Percentiles rank a stretch among this genome's conserved stretches.
Conservation (phyloP, 2,113 vertebrate genomes). For the Carollia perspicillata region DNA sequence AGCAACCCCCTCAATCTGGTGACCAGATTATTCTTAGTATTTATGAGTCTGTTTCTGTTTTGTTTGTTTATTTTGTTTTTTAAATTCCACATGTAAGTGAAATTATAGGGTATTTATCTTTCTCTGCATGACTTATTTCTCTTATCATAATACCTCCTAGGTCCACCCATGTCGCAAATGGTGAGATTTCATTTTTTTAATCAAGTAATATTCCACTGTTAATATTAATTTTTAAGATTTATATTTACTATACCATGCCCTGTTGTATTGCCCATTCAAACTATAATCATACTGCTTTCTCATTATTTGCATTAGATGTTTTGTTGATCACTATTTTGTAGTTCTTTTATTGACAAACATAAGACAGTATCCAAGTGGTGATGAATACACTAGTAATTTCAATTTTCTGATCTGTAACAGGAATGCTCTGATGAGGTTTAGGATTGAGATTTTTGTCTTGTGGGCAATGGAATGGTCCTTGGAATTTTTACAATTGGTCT, state of each 20-base stretch:
- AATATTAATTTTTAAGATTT: slow-evolving; percentile 3
- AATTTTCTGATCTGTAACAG: neutral
- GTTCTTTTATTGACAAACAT: neutral
- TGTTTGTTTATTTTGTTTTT: neutral
- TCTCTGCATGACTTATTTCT: neutral
- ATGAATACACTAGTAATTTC: neutral
- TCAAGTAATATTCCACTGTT: neutral
- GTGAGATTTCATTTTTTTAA: neutral
- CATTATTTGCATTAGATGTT: neutral
- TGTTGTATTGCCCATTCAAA: neutral
- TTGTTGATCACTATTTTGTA: neutral
- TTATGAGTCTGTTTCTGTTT: neutral
- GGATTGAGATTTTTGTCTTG: neutral
- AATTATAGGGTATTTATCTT: neutral
- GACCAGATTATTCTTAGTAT: neutral
- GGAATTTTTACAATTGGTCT: neutral
- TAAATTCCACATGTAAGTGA: neutral
- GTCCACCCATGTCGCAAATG: neutral
- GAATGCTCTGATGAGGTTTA: neutral
- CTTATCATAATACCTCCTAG: neutral
- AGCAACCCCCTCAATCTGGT: neutral
- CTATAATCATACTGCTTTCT: neutral
- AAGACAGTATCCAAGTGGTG: neutral
- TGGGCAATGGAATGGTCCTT: neutral
- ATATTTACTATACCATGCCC: neutral